Conservation (phyloP, 2,113 vertebrate genomes). For the Tachysurus vachellii region DNA sequence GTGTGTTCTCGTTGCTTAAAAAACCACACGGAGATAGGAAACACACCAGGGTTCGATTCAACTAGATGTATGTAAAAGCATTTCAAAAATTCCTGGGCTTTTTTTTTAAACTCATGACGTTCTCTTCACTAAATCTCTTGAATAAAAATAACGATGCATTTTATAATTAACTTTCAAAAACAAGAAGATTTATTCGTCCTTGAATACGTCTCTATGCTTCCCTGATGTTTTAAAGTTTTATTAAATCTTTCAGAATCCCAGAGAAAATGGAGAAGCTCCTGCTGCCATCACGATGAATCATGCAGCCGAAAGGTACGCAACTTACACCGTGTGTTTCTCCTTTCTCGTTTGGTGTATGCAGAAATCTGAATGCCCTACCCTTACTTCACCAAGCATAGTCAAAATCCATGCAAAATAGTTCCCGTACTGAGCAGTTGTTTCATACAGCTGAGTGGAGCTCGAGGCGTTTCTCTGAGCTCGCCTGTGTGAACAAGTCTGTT, state of each 20-base stretch:
- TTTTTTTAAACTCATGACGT: neutral
- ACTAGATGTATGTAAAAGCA: neutral
- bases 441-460: neutral
- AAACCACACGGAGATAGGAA: neutral
- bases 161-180: neutral
- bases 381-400: constrained; percentile 6
- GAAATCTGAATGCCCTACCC: neutral
- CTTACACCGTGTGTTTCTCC: neutral
- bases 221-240: too few species aligned
- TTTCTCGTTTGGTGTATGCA: neutral
- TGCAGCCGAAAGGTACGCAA: constrained; percentile 42
- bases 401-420: constrained; percentile 22
- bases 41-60: neutral
- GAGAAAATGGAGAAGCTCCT: neutral
- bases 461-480: neutral
- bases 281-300: neutral
- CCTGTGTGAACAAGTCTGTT: constrained; percentile 23
- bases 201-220: neutral
- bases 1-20: neutral
- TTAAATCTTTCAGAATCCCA: constrained; percentile 9
- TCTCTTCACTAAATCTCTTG: neutral
- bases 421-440: neutral
- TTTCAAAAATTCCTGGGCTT: neutral
- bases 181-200: neutral
- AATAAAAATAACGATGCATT: neutral